Evolutionary conservation across 2,888 invertebrate species (phyloP).

Genomic region (Acleris sparsana): DNA sequence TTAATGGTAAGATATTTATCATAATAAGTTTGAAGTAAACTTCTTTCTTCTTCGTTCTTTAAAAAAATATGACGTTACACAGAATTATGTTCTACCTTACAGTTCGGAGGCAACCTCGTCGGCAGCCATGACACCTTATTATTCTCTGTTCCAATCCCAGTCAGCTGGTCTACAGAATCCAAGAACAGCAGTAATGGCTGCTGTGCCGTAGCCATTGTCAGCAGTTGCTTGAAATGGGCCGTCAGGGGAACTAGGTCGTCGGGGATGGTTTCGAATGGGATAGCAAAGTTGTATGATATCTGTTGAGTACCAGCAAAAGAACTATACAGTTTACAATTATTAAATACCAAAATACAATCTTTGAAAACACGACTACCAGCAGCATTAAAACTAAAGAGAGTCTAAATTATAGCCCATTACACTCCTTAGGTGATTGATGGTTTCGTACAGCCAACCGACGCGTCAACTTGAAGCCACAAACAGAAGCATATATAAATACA

Average conservation of each 20-base stretch:
- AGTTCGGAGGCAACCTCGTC: constrained; percentile 92
- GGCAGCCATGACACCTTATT: constrained; percentile 99
- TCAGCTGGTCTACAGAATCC: constrained; percentile 98
- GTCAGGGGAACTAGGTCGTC: constrained; percentile 98
- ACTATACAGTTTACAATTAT: no score
- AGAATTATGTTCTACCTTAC: constrained; percentile 88
- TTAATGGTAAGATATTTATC: no score
- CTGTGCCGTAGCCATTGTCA: constrained; percentile 91
- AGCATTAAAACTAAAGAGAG: no score
- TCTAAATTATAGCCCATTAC: no score
- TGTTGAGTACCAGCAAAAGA: constrained; percentile 54
- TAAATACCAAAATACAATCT: not conserved
- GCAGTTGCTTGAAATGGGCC: constrained; percentile 96
- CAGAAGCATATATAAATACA: no score
- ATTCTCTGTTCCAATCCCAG: constrained; percentile 94
- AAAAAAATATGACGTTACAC: no score
- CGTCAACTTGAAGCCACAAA: no score
- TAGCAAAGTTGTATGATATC: constrained; percentile 95
- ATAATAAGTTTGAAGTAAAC: no score
- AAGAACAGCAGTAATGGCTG: constrained; percentile 95
- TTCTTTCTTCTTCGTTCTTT: no score
- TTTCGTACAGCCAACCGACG: no score
- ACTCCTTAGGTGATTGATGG: no score
- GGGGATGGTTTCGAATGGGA: constrained; percentile 96
- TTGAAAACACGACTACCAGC: no score